Percentiles rank a stretch among this genome's conserved stretches.
Evolutionary conservation across 2,888 invertebrate species (phyloP).

Genomic region (Hedya salicella): DNA sequence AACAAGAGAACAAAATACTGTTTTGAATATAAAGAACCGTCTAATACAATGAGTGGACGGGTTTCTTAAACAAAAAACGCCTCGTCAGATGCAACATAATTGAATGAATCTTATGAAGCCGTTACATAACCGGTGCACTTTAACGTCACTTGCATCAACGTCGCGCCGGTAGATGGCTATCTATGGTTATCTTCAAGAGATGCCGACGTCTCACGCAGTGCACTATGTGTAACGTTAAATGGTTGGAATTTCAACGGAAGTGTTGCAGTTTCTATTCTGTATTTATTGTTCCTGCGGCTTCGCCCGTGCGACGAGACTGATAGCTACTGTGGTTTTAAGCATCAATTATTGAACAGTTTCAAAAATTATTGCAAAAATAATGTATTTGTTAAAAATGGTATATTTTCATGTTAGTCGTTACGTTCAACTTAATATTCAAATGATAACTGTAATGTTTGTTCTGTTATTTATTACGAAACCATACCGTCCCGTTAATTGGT

Average conservation of each 20-base stretch:
- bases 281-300: too few species aligned
- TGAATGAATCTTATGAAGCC: slow-evolving; percentile 68
- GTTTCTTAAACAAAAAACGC: slow-evolving; percentile 58
- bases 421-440: slow-evolving; percentile 52
- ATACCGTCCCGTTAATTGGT: slow-evolving; percentile 56
- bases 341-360: too few species aligned
- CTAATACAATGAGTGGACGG: slow-evolving; percentile 37
- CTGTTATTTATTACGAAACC: slow-evolving; percentile 60
- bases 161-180: slow-evolving; percentile 50
- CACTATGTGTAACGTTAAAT: slow-evolving; percentile 31
- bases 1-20: too few species aligned
- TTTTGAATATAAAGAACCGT: slow-evolving; percentile 3
- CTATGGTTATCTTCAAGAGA: slow-evolving; percentile 39
- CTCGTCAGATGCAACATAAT: slow-evolving; percentile 68
- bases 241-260: slow-evolving; percentile 24
- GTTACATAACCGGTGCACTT: slow-evolving; percentile 70
- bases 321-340: too few species aligned
- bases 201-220: slow-evolving; percentile 37
- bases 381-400: background rate
- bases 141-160: slow-evolving; percentile 58
- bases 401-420: slow-evolving; percentile 3
- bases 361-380: too few species aligned
- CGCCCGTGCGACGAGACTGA: too few species aligned
- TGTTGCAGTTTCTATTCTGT: slow-evolving; percentile 5
- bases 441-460: slow-evolving; percentile 59